These are phyloP conservation scores for Rhorus exstirpatorius DNA, from an alignment of 2,888 invertebrate genomes.

Conservation along the genomic window DNA sequence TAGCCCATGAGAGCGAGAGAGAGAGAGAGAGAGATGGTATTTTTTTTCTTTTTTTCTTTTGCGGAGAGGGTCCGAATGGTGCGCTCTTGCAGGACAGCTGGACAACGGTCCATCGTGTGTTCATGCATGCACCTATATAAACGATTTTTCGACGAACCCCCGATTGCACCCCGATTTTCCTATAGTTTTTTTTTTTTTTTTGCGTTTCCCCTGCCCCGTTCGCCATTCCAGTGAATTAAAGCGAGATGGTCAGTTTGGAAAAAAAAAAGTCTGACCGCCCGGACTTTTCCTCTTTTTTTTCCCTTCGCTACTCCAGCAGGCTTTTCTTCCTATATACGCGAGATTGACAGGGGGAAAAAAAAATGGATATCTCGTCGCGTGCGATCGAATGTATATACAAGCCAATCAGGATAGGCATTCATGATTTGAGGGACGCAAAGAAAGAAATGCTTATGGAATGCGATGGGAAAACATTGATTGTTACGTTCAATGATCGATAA, in stretches of 20 bases:
- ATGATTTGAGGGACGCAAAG: not conserved
- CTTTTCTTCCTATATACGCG: not conserved
- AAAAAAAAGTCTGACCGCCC: constrained; percentile 18
- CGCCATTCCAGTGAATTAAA: constrained; percentile 54
- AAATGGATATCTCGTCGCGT: constrained; percentile 25
- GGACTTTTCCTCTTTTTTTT: constrained; percentile 26
- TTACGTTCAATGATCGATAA: constrained; percentile 53
- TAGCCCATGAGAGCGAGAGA: constrained; percentile 65
- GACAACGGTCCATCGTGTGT: constrained; percentile 78
- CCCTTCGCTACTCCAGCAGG: not conserved
- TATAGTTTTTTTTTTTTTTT: constrained; percentile 49
- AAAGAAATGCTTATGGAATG: constrained; percentile 21
- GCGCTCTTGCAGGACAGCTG: constrained; percentile 81
- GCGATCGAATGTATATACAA: constrained; percentile 33
- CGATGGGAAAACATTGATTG: constrained; percentile 35
- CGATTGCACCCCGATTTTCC: constrained; percentile 43
- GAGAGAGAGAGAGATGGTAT: constrained; percentile 2
- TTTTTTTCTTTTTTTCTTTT: constrained; percentile 19
- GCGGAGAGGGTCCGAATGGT: constrained; percentile 78
- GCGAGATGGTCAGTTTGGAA: constrained; percentile 59
- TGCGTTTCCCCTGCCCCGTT: not conserved
- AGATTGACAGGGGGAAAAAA: not conserved
- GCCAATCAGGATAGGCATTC: constrained; percentile 48
- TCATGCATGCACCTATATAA: constrained; percentile 34
- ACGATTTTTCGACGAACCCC: constrained; percentile 57